Base-by-base conservation (phyloP, 2,888 invertebrate species). In the Drosophila histrio region DNA sequence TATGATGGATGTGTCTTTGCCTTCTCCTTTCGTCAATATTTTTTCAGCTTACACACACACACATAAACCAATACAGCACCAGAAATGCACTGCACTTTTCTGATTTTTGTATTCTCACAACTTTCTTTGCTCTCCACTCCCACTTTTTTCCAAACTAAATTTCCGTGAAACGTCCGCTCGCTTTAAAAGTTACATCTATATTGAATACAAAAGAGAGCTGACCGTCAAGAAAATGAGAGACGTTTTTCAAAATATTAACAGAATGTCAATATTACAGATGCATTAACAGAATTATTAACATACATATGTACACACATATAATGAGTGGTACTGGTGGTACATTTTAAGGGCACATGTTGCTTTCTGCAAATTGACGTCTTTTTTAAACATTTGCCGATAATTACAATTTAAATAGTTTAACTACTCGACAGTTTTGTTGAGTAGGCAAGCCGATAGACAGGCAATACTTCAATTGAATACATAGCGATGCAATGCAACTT, bases 91-190 rank as follows among this genome's bases (percentile, higher is more conserved):
- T 75, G 65, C 79, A 75, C 65, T 79, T 77, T 75, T 73, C 49
- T 60, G 69, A 59, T 67, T 74, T 68, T 77, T 57, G 59, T 75
- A 46, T 77, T 77, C 61, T 64, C 67, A 72, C 61, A 76, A 76
- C 59, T 76, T 70, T 77, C 62, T 78, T 67, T 57, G 32, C 73
- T 77, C 58, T 73, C 64, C 61, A 74, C 71, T 66, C 54, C 77
- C 67, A 76, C 66, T 61, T 71, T 52, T 63, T 8, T 8, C 17
- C 36, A 9, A n/a, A 26, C 21, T 5, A 22, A 43, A 30, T 49
- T 41, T 54, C 58, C 61, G 67, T 2, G 0, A 26, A 13, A 70
- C 71, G 58, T 64, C 58, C 46, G 36, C 3, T 43, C 46, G 28
- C 43, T 67, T 49, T 21, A 30, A 77, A 66, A 53, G 59, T 62